Base-by-base conservation (phyloP, 2,888 invertebrate species). In the Agonopterix heracliana region DNA sequence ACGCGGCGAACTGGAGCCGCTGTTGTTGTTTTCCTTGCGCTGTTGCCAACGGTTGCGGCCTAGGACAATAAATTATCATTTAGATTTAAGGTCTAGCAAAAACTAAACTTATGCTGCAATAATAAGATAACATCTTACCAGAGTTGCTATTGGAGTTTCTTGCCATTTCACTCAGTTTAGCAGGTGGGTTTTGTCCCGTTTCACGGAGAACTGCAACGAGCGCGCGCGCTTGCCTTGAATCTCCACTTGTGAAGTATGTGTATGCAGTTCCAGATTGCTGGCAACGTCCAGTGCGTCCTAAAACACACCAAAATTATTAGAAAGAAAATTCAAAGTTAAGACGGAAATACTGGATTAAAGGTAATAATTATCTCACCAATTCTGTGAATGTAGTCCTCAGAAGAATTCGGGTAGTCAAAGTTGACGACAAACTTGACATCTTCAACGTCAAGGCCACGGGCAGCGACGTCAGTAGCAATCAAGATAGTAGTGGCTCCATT, bases 401-500 rank as follows among this genome's bases (percentile, higher is more conserved):
- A 97, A 49, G 97, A 97, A 75, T 96, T 97, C 0, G 99, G 98
- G 81, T 98, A 99, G 85, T 99, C 99, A 78, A 93, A 98, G 83
- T 99, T 99, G 64, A 99, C 96, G 38, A 99, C 98, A 87, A 95
- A 98, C 81, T 98, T 98, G 48, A 99, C 96, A 80, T 99, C 98
- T 78, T 98, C 97, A 34, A 99, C 94, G 61, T 93, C 96, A 58
- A 96, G 85, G 43, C 96, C 96, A 46, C 96, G 92, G 0, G 98
- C 97, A 41, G 98, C 98, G 1, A 98, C 98, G 84, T 98, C 98
- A 2, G 98, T 98, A 1, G 98, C 98, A 50, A 98, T 95, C 50
- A 98, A 83, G 66, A 98, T 97, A 41, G 96, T 94, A 1, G 94
- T 94, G 66, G 95, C 94, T 47, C 97, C 96, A 67, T 91, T 93